Evolutionary conservation across 2,113 vertebrate genomes (phyloP).

Genomic region (Colius striatus): DNA sequence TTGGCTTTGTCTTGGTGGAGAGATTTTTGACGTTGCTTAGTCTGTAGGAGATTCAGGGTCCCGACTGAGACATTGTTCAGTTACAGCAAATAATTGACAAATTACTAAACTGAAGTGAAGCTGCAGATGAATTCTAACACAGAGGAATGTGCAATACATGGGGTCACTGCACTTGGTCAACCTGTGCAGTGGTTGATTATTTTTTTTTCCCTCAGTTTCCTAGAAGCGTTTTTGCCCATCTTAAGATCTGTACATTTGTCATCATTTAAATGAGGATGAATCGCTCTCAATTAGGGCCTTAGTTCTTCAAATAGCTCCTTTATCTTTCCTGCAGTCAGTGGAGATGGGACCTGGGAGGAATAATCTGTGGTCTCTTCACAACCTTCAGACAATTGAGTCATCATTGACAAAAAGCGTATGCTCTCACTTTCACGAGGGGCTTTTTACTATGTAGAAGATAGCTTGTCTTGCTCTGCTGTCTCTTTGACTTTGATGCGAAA

Average conservation of each 20-base stretch:
- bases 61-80: background rate
- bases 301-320: background rate
- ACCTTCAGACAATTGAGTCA: background rate
- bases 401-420: accelerated
- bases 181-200: background rate
- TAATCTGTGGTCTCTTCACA: background rate
- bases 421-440: background rate
- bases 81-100: background rate
- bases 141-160: background rate
- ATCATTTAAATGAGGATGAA: background rate
- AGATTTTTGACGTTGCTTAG: background rate
- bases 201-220: background rate
- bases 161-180: background rate
- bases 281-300: background rate
- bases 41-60: background rate
- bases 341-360: background rate
- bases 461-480: background rate
- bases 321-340: background rate
- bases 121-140: background rate
- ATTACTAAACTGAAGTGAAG: background rate
- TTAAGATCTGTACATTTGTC: background rate
- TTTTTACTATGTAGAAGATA: background rate
- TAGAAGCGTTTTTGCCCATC: background rate
- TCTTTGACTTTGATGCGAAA: background rate
- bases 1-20: background rate